Evolutionary conservation across 2,888 invertebrate genomes (phyloP), one percentile per base, ranked within the genome.

Genomic region (Stenchaetothrips biformis): DNA sequence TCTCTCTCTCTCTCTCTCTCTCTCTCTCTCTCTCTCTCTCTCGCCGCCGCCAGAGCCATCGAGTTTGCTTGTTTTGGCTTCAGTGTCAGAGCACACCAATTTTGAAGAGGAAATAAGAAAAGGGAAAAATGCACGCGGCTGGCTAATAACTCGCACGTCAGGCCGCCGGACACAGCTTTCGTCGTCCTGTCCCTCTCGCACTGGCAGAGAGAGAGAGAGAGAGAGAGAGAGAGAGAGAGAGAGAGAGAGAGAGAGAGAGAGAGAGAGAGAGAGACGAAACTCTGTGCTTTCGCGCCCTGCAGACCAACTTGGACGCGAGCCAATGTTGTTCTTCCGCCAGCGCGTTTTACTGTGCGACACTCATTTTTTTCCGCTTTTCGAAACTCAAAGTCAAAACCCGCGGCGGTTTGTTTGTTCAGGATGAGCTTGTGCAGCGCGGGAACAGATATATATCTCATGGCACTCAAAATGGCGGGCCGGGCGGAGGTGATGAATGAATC

Each of bases 381-480:
- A 59, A 59, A 59, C 13, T 59, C 59, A 0, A 4, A 59, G 59
- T 59, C 59, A 59, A 59, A 59, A 18, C 59, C 4, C 59, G 59
- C 59, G 16, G 37, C 37, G 18, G 59, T 59, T 59, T 59, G 59
- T 59, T 59, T 59, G 18, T 18, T 59, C 59, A 59, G 59, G 16
- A 18, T 59, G 59, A 59, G 37, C 37, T 18, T 59, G 59, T 13
- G 59, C 53, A 53, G 53, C 53, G 67, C 67, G 67, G 9, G 25
- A 74, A 74, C 67, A 74, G 67, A 74, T 25, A 74, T 74, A 74
- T 37, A 2, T 74, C 25, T 74, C 67, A 74, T 25, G 67, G 25
- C 67, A 74, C 21, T 21, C 67, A 21, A 25, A 74, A 74, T 74
- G 67, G 67, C 67, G 21, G 21, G 6, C 7, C 67, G 7, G 7